Conservation (phyloP, 2,888 invertebrate genomes). For the Agrotis puta region DNA sequence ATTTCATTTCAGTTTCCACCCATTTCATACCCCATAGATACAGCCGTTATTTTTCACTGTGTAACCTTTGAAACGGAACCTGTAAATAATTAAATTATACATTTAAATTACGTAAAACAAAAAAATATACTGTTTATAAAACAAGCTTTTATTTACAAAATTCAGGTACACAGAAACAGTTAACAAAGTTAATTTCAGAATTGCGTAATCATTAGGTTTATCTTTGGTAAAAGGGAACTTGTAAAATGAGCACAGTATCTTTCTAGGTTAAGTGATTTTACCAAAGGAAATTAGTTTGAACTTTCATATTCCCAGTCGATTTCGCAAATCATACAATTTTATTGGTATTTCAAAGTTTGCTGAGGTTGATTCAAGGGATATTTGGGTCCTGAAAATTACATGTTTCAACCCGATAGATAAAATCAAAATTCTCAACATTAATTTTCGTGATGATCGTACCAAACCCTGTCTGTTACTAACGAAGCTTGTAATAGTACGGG, state of each 20-base stretch:
- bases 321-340: constrained; percentile 25
- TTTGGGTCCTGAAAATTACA: constrained; percentile 1
- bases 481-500: neutral
- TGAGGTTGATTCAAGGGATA: constrained; percentile 11
- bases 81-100: constrained; percentile 16
- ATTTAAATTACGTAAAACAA: neutral
- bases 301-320: constrained; percentile 26
- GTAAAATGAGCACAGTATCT: constrained; percentile 32
- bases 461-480: neutral
- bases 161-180: neutral
- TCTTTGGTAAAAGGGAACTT: constrained; percentile 15
- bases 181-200: constrained; percentile 16
- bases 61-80: constrained; percentile 7
- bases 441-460: neutral
- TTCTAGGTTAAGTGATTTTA: constrained; percentile 55
- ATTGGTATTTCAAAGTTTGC: constrained; percentile 7
- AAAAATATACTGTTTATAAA: neutral
- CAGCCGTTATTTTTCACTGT: constrained; percentile 26
- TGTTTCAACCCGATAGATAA: too few relatives aligned
- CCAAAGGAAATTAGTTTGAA: constrained; percentile 28
- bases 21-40: constrained; percentile 26
- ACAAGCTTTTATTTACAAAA: neutral
- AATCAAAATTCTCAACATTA: too few relatives aligned
- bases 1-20: constrained; percentile 34
- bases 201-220: constrained; percentile 14